Percentiles rank a stretch among this genome's conserved stretches.
Evolutionary conservation across 2,797 vertebrate genomes (phyloP).

Genomic region (Phalloptychus januarius): DNA sequence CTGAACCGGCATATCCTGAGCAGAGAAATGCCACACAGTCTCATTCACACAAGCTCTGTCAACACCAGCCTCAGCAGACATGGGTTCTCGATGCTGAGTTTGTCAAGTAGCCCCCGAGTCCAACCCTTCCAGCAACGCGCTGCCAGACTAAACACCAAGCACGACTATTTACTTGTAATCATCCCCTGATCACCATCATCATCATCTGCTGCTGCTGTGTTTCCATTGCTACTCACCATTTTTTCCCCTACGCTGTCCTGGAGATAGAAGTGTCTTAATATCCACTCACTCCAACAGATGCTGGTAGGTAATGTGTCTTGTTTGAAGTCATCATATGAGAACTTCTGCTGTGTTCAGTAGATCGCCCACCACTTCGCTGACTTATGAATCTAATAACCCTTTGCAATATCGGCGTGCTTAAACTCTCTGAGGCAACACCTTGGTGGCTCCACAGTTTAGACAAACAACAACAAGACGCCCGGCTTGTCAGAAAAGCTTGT

Average conservation of each 20-base stretch:
- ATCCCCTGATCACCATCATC: slow-evolving; percentile 57
- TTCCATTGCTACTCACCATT: slow-evolving; percentile 93
- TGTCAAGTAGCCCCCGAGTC: slow-evolving; percentile 80
- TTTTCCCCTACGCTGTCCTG: slow-evolving; percentile 94
- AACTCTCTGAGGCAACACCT: slow-evolving; percentile 93
- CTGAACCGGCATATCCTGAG: slow-evolving; percentile 71
- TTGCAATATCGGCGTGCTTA: slow-evolving; percentile 97
- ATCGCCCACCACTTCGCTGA: slow-evolving; percentile 99
- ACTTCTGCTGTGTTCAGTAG: slow-evolving; percentile 99
- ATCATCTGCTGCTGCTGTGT: slow-evolving; percentile 66
- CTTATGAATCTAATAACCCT: slow-evolving; percentile 99
- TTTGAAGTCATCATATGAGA: slow-evolving; percentile 99
- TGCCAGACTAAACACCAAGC: slow-evolving; percentile 79
- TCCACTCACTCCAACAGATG: slow-evolving; percentile 99
- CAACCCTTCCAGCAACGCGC: slow-evolving; percentile 77
- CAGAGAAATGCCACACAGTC: slow-evolving; percentile 71
- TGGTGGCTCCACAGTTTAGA: slow-evolving; percentile 87
- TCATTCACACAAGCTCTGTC: slow-evolving; percentile 76
- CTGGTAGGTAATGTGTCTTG: slow-evolving; percentile 99
- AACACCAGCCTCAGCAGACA: slow-evolving; percentile 74
- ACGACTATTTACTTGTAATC: slow-evolving; percentile 80
- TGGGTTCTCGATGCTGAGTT: slow-evolving; percentile 73
- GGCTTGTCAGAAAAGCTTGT: slow-evolving; percentile 83
- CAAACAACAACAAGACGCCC: slow-evolving; percentile 86
- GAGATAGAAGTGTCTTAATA: slow-evolving; percentile 99